Conservation (phyloP, 1,140 invertebrate species). For the Drosophila simulans region DNA sequence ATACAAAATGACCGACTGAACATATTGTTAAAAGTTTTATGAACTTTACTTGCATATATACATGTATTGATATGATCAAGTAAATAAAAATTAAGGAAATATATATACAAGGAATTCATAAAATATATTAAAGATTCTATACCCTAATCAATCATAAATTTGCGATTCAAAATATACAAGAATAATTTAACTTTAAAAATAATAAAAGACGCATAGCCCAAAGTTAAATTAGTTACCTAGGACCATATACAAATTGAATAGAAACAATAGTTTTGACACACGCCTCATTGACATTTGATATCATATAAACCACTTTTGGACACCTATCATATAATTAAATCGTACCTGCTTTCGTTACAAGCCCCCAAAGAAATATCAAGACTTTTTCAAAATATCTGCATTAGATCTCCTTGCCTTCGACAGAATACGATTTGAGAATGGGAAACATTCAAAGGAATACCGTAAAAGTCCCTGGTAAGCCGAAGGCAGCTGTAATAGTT, state of each 20-base stretch:
- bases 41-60: constrained; percentile 80
- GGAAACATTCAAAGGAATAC: constrained; percentile 14
- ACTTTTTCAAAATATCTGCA: constrained; percentile 46
- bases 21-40: constrained; percentile 84
- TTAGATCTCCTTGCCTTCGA: neutral
- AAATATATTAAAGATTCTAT: constrained; percentile 77
- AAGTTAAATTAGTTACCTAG: constrained; percentile 56
- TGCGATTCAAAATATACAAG: constrained; percentile 67
- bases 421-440: constrained; percentile 17
- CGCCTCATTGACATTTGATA: constrained; percentile 5
- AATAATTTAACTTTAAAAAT: constrained; percentile 44
- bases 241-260: neutral
- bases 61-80: constrained; percentile 83
- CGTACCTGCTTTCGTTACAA: constrained; percentile 10
- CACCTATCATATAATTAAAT: no score
- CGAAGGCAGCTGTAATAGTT: constrained; percentile 34
- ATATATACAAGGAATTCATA: constrained; percentile 74
- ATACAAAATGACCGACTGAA: constrained; percentile 82
- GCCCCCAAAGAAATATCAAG: constrained; percentile 30
- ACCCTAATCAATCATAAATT: constrained; percentile 78
- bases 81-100: constrained; percentile 68
- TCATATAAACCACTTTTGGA: constrained; percentile 27
- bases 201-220: constrained; percentile 62
- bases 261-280: neutral
- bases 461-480: constrained; percentile 28